phyloP scores from a whole-genome alignment of 2,113 vertebrate genomes.

The Oreochromis tanganicae region DNA sequence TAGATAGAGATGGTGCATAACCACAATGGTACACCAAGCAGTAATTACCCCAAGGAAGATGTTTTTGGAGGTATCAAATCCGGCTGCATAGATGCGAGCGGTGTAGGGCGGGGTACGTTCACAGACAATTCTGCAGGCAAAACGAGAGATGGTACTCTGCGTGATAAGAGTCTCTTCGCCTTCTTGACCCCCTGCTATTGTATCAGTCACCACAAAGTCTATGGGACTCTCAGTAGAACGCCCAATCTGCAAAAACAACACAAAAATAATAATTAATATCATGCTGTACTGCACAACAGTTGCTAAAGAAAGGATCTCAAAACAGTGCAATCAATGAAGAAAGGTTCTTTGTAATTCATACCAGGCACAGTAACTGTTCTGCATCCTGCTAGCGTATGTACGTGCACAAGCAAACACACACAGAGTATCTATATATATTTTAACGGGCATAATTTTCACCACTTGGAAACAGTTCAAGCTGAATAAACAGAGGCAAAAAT shows the following conservation, averaged over 20 bases:
- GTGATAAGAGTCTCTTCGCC: conserved; percentile 90
- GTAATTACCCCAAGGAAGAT: conserved; percentile 93
- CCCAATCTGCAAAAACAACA: conserved; percentile 79
- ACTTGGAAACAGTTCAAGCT: neutral
- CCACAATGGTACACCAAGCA: conserved; percentile 29
- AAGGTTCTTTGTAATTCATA: neutral
- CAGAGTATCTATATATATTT: neutral
- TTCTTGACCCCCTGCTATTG: conserved; percentile 85
- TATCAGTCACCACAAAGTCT: conserved; percentile 98
- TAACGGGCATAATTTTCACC: neutral
- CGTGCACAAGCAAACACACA: neutral
- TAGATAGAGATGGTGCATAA: neutral
- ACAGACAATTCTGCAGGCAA: conserved; percentile 94
- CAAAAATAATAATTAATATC: neutral
- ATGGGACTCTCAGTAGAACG: conserved; percentile 97
- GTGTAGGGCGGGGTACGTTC: conserved; percentile 88
- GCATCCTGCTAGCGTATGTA: neutral
- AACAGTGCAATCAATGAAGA: neutral
- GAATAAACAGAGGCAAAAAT: conserved; percentile 1
- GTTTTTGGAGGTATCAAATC: conserved; percentile 97
- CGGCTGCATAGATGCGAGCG: conserved; percentile 92
- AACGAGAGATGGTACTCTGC: conserved; percentile 97
- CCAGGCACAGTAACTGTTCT: neutral
- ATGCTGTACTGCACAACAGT: neutral
- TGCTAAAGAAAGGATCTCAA: neutral